These are phyloP conservation scores for Pseudococcus jackbeardsleyi DNA, from an alignment of 2,888 invertebrate genomes.

Conservation along the genomic window DNA sequence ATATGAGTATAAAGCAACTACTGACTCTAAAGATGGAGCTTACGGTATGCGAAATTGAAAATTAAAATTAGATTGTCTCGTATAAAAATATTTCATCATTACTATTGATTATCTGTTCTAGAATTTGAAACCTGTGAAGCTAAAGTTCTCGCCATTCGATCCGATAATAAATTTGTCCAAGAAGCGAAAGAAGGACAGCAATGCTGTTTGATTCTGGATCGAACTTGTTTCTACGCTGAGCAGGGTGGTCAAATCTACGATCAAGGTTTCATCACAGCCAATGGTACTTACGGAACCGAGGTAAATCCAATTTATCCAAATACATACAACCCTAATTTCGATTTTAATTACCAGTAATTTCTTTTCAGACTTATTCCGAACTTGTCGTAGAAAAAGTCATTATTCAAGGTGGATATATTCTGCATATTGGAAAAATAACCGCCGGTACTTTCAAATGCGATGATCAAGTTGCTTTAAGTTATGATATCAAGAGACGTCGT, in stretches of 20 bases:
- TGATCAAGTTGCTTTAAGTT: slow-evolving; percentile 83
- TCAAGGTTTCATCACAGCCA: slow-evolving; percentile 81
- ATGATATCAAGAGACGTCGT: slow-evolving; percentile 88
- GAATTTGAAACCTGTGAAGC: slow-evolving; percentile 63
- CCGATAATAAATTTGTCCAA: slow-evolving; percentile 86
- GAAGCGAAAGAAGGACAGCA: slow-evolving; percentile 86
- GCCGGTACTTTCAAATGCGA: slow-evolving; percentile 84
- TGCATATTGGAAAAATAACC: slow-evolving; percentile 93
- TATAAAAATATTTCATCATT: not conserved
- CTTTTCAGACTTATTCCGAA: slow-evolving; percentile 74
- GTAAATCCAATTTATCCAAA: not conserved
- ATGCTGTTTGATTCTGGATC: slow-evolving; percentile 91
- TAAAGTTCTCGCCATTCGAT: slow-evolving; percentile 85
- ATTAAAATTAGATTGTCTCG: not conserved
- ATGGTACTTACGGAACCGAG: not conserved
- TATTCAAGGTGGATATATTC: slow-evolving; percentile 94
- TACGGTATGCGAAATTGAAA: slow-evolving; percentile 73
- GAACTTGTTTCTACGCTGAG: slow-evolving; percentile 97
- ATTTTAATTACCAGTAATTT: not conserved
- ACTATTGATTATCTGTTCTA: not conserved
- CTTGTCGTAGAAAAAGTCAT: slow-evolving; percentile 89
- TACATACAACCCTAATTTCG: not conserved
- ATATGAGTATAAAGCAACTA: slow-evolving; percentile 84
- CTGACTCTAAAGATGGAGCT: slow-evolving; percentile 77
- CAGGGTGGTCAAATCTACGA: slow-evolving; percentile 99